A percentile compares a stretch with the other conserved stretches of the same genome.
Conservation (phyloP, 2,113 vertebrate species). For the Chloroceryle aenea region DNA sequence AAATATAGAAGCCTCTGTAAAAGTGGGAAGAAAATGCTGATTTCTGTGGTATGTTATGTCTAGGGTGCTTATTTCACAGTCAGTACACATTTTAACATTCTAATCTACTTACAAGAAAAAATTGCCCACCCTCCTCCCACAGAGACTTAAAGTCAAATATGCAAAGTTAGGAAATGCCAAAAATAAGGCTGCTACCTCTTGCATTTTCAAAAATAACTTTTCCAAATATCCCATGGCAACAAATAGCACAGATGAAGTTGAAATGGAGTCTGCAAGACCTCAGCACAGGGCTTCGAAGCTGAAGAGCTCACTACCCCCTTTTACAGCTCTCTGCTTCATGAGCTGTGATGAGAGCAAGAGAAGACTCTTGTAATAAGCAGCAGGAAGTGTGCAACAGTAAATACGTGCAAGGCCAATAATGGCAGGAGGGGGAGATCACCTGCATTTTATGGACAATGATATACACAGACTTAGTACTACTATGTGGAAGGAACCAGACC, state of each 20-base stretch:
- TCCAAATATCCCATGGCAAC: not conserved
- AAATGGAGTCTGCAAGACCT: not conserved
- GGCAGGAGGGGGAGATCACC: not conserved
- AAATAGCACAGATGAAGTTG: not conserved
- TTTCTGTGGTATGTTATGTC: not conserved
- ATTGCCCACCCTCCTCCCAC: not conserved
- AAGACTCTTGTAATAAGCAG: not conserved
- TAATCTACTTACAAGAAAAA: conserved; percentile 1
- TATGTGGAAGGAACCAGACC: not conserved
- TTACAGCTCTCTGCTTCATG: not conserved
- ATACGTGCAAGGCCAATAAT: not conserved
- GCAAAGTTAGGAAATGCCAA: conserved; percentile 3
- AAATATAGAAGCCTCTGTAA: not conserved
- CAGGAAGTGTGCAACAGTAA: not conserved
- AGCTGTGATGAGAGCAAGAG: not conserved
- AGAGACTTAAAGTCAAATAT: not conserved
- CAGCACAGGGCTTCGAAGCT: not conserved
- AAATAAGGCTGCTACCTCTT: not conserved
- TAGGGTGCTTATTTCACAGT: not conserved
- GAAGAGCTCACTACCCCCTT: not conserved
- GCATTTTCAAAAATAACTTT: conserved; percentile 27
- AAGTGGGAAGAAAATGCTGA: conserved; percentile 1
- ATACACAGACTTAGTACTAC: not conserved
- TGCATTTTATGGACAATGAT: not conserved
- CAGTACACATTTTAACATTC: conserved; percentile 8